Evolutionary conservation across 1,140 invertebrate genomes (phyloP).

Genomic region (Rhizoglyphus robini): DNA sequence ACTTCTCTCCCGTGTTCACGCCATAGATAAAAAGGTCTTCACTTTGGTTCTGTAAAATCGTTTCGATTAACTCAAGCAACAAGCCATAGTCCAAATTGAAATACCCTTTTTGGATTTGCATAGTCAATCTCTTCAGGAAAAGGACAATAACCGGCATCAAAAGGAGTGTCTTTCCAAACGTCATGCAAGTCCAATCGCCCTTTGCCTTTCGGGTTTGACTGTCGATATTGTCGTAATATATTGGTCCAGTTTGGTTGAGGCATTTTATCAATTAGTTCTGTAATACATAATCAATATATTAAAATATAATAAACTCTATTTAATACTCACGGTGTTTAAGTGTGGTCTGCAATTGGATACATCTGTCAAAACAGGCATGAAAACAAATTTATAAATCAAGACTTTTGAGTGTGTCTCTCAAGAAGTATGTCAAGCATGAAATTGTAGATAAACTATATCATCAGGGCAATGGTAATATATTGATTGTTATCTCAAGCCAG

Average conservation of each 20-base stretch:
- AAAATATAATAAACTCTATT: too few species aligned
- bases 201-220: too few species aligned
- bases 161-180: not conserved
- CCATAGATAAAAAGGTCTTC: not conserved
- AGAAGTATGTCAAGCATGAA: too few species aligned
- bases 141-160: not conserved
- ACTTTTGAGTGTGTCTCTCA: too few species aligned
- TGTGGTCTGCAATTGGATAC: too few species aligned
- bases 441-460: too few species aligned
- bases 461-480: too few species aligned
- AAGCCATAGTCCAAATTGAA: not conserved
- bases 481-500: too few species aligned
- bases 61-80: not conserved
- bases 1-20: not conserved
- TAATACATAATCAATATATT: too few species aligned
- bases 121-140: constrained; percentile 1
- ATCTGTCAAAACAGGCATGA: not conserved
- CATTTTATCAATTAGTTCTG: too few species aligned
- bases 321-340: too few species aligned
- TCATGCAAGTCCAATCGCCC: constrained; percentile 1
- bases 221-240: not conserved
- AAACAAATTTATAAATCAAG: too few species aligned
- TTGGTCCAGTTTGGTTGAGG: not conserved
- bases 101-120: not conserved
- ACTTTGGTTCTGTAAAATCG: not conserved